Base-by-base conservation (phyloP, 2,888 invertebrate genomes). In the Leptopterna dolabrata region DNA sequence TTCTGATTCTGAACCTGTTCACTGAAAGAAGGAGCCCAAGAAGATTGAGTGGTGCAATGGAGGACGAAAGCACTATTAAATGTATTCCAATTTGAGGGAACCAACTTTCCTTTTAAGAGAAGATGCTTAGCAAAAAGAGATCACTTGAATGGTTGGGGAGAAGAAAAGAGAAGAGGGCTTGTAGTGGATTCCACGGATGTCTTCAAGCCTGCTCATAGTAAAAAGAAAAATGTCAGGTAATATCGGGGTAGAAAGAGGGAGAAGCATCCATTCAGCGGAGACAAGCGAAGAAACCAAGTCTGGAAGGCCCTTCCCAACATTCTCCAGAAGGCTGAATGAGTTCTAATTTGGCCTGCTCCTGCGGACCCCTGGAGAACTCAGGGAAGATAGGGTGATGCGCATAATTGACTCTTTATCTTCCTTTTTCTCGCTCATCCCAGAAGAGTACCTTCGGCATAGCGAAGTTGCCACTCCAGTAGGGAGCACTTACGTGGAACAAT, bases 201-300 rank as follows among this genome's bases (percentile, higher is more conserved):
- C 81, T 82, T 55, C 81, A 30, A 51, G 81, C 27, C 81, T 29
- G 51, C 81, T 63, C 55, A 82, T 55, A 30, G 29, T 82, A 63
- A 55, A 51, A 82, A 82, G 81, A 55, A 78, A 78, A 82, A 82
- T 82, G 81, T 55, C 51, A 82, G 81, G 81, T 82, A 82, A 82
- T 82, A 82, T 55, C 81, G 29, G 63, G 27, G 63, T 63, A 63
- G 63, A 63, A 63, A 16, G n/a, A 45, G 29, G 41, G 41, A 43
- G 78, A 24, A 41, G 45, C 45, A 41, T 45, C 47, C 78, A 78
- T 45, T 47, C 78, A 47, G 78, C 45, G 16, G 41, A 43, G 36
- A 30, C 63, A 63, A 63, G 63, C 63, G 63, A 63, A 63, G 63
- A 63, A 63, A 63, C 63, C 63, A 63, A 63, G 24, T 63, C 63